Evolutionary conservation across 2,113 vertebrate genomes (phyloP).

Genomic region (Thomomys bottae): DNA sequence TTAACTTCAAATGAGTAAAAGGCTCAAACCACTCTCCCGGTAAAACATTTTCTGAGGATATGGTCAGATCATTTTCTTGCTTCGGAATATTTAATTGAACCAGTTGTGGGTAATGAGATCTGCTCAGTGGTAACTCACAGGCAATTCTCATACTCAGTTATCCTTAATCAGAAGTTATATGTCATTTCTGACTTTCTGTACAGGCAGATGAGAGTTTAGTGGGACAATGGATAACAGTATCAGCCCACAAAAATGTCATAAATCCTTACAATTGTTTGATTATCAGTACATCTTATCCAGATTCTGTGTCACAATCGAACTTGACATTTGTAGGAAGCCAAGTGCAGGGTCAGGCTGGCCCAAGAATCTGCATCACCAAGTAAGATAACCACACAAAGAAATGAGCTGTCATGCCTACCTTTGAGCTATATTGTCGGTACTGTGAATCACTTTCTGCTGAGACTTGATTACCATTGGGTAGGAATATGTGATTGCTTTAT

Average conservation of each 20-base stretch:
- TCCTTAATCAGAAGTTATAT: slow-evolving; percentile 51
- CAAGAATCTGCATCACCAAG: no score
- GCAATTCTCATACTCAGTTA: slow-evolving; percentile 44
- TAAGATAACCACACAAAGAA: no score
- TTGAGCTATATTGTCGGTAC: no score
- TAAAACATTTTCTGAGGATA: slow-evolving; percentile 52
- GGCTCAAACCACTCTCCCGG: slow-evolving; percentile 18
- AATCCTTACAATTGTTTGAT: not conserved
- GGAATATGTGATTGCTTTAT: no score
- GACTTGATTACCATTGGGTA: no score
- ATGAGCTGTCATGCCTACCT: no score
- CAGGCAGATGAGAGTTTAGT: slow-evolving; percentile 17
- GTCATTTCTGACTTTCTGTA: slow-evolving; percentile 9
- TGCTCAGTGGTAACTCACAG: slow-evolving; percentile 38
- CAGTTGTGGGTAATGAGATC: slow-evolving; percentile 48
- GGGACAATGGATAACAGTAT: not conserved
- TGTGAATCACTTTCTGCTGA: no score
- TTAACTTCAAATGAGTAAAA: slow-evolving; percentile 60
- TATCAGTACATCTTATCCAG: not conserved
- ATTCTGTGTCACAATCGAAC: not conserved
- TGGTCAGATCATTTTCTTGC: slow-evolving; percentile 54
- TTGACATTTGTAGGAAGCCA: not conserved
- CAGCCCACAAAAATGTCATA: not conserved
- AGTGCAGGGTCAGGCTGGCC: no score
- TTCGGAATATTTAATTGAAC: slow-evolving; percentile 68